phyloP scores from a whole-genome alignment of 2,888 invertebrate genomes.

The Trichogramma dendrolimi region DNA sequence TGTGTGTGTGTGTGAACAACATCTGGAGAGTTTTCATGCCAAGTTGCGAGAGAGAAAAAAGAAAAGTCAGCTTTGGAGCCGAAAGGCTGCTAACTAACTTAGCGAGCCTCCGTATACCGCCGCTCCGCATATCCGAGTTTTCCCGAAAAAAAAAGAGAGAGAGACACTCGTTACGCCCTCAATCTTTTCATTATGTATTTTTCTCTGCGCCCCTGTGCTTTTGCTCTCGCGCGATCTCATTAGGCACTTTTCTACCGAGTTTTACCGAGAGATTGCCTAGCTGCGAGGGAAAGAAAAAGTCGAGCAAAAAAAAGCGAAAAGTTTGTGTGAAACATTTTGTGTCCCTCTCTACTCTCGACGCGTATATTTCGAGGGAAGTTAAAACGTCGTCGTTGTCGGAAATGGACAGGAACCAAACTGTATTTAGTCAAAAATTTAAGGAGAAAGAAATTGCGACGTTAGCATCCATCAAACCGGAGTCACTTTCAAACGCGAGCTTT shows the following conservation, averaged over 20 bases:
- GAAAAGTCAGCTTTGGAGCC: background rate
- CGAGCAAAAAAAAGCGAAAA: no score
- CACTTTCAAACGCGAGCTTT: no score
- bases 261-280: constrained; percentile 1
- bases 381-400: no score
- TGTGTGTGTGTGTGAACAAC: no score
- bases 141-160: background rate
- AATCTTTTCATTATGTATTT: constrained; percentile 16
- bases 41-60: background rate
- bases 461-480: no score
- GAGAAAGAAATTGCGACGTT: no score
- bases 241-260: background rate
- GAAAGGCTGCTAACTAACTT: constrained; percentile 5
- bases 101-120: background rate
- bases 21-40: background rate
- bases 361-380: no score
- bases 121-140: background rate
- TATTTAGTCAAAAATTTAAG: no score
- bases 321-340: no score
- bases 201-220: background rate
- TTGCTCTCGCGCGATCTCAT: background rate
- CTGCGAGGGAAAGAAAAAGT: background rate
- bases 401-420: no score
- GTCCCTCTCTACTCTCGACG: no score
- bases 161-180: background rate